phyloP scores from a whole-genome alignment of 2,888 invertebrate species.

The Tetragnatha montana region DNA sequence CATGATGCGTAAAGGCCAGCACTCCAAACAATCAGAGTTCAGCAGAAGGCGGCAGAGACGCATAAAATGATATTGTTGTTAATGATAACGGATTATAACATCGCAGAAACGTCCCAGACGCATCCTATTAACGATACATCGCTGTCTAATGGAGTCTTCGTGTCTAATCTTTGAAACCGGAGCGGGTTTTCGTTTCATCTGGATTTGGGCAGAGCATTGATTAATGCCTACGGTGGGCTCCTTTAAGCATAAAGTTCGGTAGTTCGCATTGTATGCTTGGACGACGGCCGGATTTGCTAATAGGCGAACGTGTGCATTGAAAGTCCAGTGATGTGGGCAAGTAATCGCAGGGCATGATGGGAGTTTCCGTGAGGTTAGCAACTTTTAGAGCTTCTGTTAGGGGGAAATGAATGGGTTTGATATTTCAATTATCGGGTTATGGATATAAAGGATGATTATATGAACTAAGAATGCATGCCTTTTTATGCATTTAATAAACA shows the following conservation, averaged over 20 bases:
- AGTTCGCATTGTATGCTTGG: not conserved
- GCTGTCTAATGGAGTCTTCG: slow-evolving; percentile 52
- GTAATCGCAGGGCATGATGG: not conserved
- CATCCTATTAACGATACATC: slow-evolving; percentile 42
- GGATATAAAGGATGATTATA: no score
- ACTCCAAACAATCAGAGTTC: slow-evolving; percentile 27
- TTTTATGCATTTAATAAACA: no score
- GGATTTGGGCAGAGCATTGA: slow-evolving; percentile 27
- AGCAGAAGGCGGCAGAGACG: slow-evolving; percentile 6
- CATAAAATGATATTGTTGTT: slow-evolving; percentile 50
- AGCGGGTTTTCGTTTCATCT: slow-evolving; percentile 42
- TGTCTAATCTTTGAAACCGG: slow-evolving; percentile 35
- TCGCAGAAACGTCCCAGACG: slow-evolving; percentile 8
- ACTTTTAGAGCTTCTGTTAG: not conserved
- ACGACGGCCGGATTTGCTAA: not conserved
- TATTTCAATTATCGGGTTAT: no score
- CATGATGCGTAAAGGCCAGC: not conserved
- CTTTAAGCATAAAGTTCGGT: not conserved
- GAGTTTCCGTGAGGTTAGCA: not conserved
- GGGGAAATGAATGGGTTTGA: no score
- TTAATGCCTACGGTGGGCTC: slow-evolving; percentile 20
- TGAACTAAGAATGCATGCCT: no score
- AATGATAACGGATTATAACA: slow-evolving; percentile 45
- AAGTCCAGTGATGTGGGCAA: not conserved
- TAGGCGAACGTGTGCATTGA: not conserved